A percentile compares a stretch with the other conserved stretches of the same genome.
These are phyloP conservation scores for Agrochola lota DNA, from an alignment of 2,888 invertebrate species.

Conservation along the genomic window DNA sequence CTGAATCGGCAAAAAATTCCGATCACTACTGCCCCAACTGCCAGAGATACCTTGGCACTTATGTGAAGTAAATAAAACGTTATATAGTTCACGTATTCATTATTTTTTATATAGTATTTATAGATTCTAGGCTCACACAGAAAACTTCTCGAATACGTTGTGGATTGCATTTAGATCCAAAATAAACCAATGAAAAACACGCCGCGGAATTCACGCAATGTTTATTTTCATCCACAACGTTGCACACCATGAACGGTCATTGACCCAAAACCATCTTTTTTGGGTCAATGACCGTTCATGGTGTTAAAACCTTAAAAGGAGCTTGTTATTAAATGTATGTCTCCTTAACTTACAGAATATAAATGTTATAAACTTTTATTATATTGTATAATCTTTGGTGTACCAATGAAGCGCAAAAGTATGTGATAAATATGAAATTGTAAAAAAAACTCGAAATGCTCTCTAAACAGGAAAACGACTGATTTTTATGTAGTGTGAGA, in stretches of 20 bases:
- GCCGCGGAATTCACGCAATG: background rate
- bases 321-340: conserved; percentile 22
- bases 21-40: conserved; percentile 86
- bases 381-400: conserved; percentile 6
- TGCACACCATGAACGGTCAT: no score
- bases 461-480: conserved; percentile 33
- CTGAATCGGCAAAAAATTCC: conserved; percentile 80
- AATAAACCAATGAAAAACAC: conserved; percentile 5
- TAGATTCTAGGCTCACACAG: conserved; percentile 12
- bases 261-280: no score
- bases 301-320: conserved; percentile 2
- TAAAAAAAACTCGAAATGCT: conserved; percentile 3
- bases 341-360: background rate
- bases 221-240: conserved; percentile 1
- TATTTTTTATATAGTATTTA: background rate
- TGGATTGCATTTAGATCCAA: background rate
- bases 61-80: conserved; percentile 61
- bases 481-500: conserved; percentile 41
- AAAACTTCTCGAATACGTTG: background rate
- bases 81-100: background rate
- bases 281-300: conserved; percentile 12
- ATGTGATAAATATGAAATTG: conserved; percentile 23
- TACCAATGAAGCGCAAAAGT: conserved; percentile 11
- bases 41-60: conserved; percentile 81
- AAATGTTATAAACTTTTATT: conserved; percentile 7